phyloP scores from a whole-genome alignment of 2,113 vertebrate genomes.

The Dromiciops gliroides region DNA sequence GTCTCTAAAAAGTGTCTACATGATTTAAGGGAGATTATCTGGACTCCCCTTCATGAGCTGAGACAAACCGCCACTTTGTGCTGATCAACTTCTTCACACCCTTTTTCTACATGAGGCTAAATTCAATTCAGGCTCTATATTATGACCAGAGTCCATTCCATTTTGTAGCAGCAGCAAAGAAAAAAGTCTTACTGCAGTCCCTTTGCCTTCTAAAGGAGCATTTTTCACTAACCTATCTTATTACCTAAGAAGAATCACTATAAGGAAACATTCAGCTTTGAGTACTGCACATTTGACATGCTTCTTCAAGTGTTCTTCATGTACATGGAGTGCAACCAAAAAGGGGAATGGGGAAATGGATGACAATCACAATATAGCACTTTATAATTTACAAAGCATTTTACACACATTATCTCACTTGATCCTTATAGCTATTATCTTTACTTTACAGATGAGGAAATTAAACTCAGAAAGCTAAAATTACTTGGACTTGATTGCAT shows the following conservation, averaged over 20 bases:
- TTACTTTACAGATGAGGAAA: not conserved
- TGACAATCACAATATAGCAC: not conserved
- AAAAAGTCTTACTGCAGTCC: constrained; percentile 17
- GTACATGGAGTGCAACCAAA: constrained; percentile 10
- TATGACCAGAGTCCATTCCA: constrained; percentile 51
- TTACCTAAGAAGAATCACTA: not conserved
- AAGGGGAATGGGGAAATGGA: not conserved
- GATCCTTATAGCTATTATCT: not conserved
- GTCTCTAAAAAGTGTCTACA: constrained; percentile 17
- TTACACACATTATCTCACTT: not conserved
- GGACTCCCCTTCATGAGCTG: constrained; percentile 30
- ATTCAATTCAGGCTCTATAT: constrained; percentile 24
- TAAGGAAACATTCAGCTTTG: constrained; percentile 20
- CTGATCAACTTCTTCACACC: constrained; percentile 38
- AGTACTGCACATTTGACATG: not conserved
- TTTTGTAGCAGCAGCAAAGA: constrained; percentile 40
- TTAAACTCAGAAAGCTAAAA: not conserved
- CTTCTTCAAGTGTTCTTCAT: not conserved
- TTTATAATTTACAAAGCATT: not conserved
- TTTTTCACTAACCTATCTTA: constrained; percentile 54
- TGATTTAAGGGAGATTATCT: constrained; percentile 69
- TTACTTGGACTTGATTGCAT: not conserved
- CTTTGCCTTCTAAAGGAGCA: constrained; percentile 36
- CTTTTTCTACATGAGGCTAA: not conserved
- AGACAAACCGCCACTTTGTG: constrained; percentile 30